phyloP scores from a whole-genome alignment of 2,797 vertebrate genomes.

The Poeciliopsis turneri region DNA sequence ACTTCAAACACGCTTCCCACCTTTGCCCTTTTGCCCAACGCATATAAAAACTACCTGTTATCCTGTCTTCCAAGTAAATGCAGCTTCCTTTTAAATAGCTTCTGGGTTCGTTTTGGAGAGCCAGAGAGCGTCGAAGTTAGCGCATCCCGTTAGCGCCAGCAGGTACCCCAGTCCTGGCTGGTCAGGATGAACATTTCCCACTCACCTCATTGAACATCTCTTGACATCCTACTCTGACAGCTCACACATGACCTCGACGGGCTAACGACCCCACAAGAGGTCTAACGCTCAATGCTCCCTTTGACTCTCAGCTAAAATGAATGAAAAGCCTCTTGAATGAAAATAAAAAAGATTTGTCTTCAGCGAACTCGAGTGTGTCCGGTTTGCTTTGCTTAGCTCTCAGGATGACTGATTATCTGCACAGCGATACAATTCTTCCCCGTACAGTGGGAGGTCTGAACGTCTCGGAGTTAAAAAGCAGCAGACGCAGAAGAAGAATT shows the following conservation, averaged over 20 bases:
- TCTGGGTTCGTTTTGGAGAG: not conserved
- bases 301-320: not conserved
- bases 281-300: not conserved
- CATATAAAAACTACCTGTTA: not conserved
- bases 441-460: constrained; percentile 6
- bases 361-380: not conserved
- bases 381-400: not conserved
- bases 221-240: not conserved
- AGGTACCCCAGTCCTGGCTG: not conserved
- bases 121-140: not conserved
- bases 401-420: not conserved
- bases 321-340: not conserved
- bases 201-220: constrained; percentile 12
- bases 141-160: not conserved
- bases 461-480: constrained; percentile 20
- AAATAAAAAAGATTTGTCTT: not conserved
- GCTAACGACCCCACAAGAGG: constrained; percentile 6
- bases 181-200: not conserved
- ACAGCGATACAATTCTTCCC: not conserved
- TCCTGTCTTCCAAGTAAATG: not conserved
- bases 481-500: not conserved
- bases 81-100: not conserved
- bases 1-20: not conserved
- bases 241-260: not conserved
- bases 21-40: not conserved